Evolutionary conservation across 2,113 vertebrate species (phyloP), one percentile per base, ranked within the genome.

Genomic region (Chauna torquata): DNA sequence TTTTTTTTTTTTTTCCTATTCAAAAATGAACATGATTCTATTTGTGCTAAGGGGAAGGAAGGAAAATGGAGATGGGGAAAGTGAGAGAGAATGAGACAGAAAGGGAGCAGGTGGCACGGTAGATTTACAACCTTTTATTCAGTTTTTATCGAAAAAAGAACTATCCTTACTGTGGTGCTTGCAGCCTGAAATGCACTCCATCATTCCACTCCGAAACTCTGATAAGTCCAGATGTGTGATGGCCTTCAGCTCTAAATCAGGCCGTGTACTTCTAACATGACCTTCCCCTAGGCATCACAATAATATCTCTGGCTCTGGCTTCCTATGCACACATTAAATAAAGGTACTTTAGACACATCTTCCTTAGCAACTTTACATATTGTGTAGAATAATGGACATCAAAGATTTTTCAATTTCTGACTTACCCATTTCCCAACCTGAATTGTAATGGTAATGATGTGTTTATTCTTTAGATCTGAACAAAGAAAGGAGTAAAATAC

Each of bases 41-140:
- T 68, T 77, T 81, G 80, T 66, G 8, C 8, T 85, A 25, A 11
- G 16, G 57, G 1, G 19, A 82, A 80, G 32, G n/a, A 77, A 9
- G 9, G 6, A 52, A 88, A 89, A 72, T 28, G 5, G 23, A 91
- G 6, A 6, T 24, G 1, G 4, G 2, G 2, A 66, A 76, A 81
- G 15, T 52, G 23, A n/a, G 9, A 20, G 20, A 81, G 22, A 70
- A 32, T 1, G 1, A 28, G 28, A 71, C 16, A 88, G 34, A 89
- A 80, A 77, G 34, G 57, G 30, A 87, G 47, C 30, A 69, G 27
- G 16, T 82, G 23, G 25, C 28, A 38, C 7, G 52, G 44, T 40
- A 80, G 92, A 92, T 92, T 93, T 90, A 81, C 79, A 96, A 89
- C 40, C n/a, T 97, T 95, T 91, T 78, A 79, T 86, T 88, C n/a